Base-by-base conservation (phyloP, 2,113 vertebrate species). In the Triplophysa rosa region DNA sequence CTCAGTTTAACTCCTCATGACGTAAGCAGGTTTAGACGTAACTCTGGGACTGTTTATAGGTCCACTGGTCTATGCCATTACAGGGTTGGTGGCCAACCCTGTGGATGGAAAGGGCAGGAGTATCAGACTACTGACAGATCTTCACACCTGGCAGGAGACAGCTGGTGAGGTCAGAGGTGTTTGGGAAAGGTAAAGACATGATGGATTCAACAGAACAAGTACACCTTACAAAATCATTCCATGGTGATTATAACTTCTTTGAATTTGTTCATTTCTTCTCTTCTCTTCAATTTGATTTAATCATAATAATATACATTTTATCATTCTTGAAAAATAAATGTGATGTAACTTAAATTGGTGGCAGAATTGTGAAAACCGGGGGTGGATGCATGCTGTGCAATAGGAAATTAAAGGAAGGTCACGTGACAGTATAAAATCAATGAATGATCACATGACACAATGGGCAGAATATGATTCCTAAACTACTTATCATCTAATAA, bases 401-500 rank as follows among this genome's bases (percentile, higher is more conserved):
- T 17, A 75, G 66, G 67, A 56, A 73, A 86, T 85, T 78, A 87
- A 21, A 8, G 45, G 33, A 12, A 80, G 24, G 49, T 81, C 80
- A 82, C 68, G 84, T 77, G 79, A 87, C 64, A 82, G 63, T 16
- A 58, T 72, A 70, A 81, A 67, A 87, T 8, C 80, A 23, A 67
- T 11, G 40, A 40, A 69, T 64, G 42, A 83, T 66, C 33, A 23
- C 80, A 81, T 29, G 79, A 80, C 58, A 81, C 75, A 21, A 88
- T 81, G 84, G 87, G 4, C 19, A 84, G 33, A 74, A 77, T 79
- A 90, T 86, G 84, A 85, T 76, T 86, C 77, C 87, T 79, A 81
- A 79, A 79, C 86, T 89, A 89, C 87, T 89, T 85, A 84, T 23
- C 66, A 80, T 71, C 84, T 84, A 90, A 58, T 83, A 76, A 80